Percentiles rank a stretch among this genome's conserved stretches.
phyloP scores from a whole-genome alignment of 2,888 invertebrate species.

The Glaucopsyche alexis region DNA sequence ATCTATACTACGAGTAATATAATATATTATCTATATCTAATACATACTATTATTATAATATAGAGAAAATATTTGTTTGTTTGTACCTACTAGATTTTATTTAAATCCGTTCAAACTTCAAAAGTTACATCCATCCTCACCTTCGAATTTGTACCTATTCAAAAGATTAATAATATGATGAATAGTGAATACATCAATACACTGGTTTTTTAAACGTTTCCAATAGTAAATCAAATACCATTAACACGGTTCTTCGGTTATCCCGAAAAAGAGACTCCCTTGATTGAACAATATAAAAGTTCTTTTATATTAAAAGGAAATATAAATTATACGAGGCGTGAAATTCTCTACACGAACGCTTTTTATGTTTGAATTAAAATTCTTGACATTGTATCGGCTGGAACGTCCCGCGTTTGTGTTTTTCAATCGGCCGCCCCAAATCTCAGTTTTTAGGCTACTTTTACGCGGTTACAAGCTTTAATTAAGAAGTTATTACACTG shows the following conservation, averaged over 20 bases:
- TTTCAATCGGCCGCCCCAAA: constrained; percentile 7
- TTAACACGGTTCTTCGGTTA: background rate
- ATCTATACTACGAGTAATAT: too few species aligned
- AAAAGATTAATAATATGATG: too few species aligned
- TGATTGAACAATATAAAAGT: constrained; percentile 1
- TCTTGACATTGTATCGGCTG: constrained; percentile 47
- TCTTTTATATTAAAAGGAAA: constrained; percentile 49
- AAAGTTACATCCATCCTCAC: too few species aligned
- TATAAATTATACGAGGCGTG: constrained; percentile 69
- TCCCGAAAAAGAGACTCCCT: constrained; percentile 9
- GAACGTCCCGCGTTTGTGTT: constrained; percentile 3
- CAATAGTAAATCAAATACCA: constrained; percentile 4
- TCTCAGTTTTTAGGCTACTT: constrained; percentile 15
- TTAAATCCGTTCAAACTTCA: too few species aligned
- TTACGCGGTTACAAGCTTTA: background rate
- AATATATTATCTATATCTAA: too few species aligned
- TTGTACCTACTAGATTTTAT: too few species aligned
- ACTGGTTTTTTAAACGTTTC: background rate
- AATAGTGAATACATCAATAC: background rate
- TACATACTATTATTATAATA: too few species aligned
- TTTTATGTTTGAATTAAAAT: constrained; percentile 63
- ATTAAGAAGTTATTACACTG: constrained; percentile 4
- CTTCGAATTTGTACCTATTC: too few species aligned
- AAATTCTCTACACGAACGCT: constrained; percentile 64
- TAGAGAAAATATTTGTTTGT: too few species aligned